phyloP scores from a whole-genome alignment of 2,797 vertebrate species.

The Sebastes taczanowskii region DNA sequence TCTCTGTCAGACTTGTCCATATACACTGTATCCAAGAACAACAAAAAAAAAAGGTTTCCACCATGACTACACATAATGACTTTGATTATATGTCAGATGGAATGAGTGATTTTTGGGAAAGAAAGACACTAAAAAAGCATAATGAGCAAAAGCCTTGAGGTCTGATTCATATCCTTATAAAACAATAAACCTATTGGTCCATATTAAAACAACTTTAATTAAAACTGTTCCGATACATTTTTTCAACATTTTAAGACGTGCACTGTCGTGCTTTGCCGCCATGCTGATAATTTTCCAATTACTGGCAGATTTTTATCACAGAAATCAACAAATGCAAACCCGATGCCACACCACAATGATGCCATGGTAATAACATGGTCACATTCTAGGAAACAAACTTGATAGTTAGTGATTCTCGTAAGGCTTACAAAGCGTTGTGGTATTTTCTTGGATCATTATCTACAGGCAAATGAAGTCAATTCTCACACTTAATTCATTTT shows the following conservation, averaged over 20 bases:
- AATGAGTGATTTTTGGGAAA: not conserved
- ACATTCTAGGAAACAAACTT: not conserved
- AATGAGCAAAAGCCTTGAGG: not conserved
- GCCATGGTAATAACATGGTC: not conserved
- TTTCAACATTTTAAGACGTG: not conserved
- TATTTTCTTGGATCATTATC: not conserved
- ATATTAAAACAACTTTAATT: not conserved
- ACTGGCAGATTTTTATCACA: constrained; percentile 5
- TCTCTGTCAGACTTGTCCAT: not conserved
- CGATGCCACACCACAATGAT: not conserved
- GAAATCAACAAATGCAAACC: not conserved
- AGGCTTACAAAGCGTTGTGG: not conserved
- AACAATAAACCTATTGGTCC: not conserved
- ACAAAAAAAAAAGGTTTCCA: not conserved
- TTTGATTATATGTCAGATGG: not conserved
- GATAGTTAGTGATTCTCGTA: not conserved
- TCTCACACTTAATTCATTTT: not conserved
- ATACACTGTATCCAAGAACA: not conserved
- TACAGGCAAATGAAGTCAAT: not conserved
- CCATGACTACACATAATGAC: not conserved
- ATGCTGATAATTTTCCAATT: not conserved
- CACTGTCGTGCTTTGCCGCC: not conserved
- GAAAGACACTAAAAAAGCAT: not conserved
- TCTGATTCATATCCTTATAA: no score
- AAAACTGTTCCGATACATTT: accelerated